Base-by-base conservation (phyloP, 2,888 invertebrate genomes). In the Drosophila eohydei region DNA sequence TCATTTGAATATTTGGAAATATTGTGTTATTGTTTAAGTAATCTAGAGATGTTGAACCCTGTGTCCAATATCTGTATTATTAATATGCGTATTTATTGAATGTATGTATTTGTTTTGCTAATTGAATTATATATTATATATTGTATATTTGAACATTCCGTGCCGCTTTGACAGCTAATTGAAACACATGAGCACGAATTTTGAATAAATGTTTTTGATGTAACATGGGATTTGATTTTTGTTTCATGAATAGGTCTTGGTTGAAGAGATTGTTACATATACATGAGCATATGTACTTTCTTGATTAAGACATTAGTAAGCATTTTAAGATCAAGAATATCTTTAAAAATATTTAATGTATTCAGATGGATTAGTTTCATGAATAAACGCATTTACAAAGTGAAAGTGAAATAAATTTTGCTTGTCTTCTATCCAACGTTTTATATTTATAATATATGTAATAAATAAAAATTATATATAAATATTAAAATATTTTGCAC, bases 131-230 rank as follows among this genome's bases (percentile, higher is more conserved):
- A 63, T 69, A 44, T 43, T 61, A 26, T 51, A 63, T 69, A 44
- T 43, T 61, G 40, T 77, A 63, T 72, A 51, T 64, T 79, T 71
- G 61, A 79, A 73, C 84, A 89, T 85, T 85, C 89, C 89, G 84
- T 81, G 80, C 69, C 71, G 74, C 58, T 70, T 69, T 62, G 57
- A 56, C 73, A 67, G 57, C 36, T 63, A 46, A 55, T 72, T 26
- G 16, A 62, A 52, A 52, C 58, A 61, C 41, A 55, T 51, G 52
- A 67, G 79, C 83, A 88, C 70, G 88, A 80, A 73, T 75, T 78
- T 71, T 72, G n/a, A 84, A 89, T 84, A 87, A 83, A 83, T 34
- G 41, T 67, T 73, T 73, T 54, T 64, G 40, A 63, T 56, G 50
- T 50, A 50, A 50, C 34, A 8, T 16, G 16, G 48, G 11, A 11